phyloP scores from a whole-genome alignment of 2,797 vertebrate species.

The Tadarida brasiliensis region DNA sequence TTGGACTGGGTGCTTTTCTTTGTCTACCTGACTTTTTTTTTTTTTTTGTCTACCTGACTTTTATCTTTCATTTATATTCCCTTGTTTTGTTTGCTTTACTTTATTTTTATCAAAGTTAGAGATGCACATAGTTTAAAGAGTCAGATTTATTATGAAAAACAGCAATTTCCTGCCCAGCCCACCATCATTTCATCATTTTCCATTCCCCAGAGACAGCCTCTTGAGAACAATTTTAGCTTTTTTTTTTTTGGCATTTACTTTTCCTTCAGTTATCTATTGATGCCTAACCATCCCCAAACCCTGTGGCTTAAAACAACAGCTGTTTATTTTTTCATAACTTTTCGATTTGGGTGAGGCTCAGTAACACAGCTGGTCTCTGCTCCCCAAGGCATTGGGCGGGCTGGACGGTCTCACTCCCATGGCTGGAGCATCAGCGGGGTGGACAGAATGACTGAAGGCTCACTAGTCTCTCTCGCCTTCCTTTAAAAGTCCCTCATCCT shows the following conservation, averaged over 20 bases:
- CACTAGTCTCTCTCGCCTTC: neutral
- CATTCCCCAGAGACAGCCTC: neutral
- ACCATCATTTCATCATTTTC: constrained; percentile 35
- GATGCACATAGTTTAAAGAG: neutral
- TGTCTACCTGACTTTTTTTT: neutral
- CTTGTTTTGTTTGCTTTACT: constrained; percentile 4
- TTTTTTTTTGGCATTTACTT: neutral
- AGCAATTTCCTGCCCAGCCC: neutral
- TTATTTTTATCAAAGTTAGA: neutral
- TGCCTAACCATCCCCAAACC: neutral
- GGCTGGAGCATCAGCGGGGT: neutral
- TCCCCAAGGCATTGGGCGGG: neutral
- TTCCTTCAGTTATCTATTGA: neutral
- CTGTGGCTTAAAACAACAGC: neutral
- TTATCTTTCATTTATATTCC: neutral
- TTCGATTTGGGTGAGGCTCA: rapidly evolving
- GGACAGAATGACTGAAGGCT: neutral
- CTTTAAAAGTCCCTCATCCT: neutral
- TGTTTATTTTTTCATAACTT: neutral
- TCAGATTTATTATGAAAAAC: constrained; percentile 44
- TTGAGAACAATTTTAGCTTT: neutral
- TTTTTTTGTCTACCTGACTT: neutral
- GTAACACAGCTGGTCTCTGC: neutral
- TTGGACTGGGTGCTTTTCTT: neutral
- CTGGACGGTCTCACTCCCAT: rapidly evolving